Conservation (phyloP, 2,113 vertebrate genomes). For the Nycticorax nycticorax region DNA sequence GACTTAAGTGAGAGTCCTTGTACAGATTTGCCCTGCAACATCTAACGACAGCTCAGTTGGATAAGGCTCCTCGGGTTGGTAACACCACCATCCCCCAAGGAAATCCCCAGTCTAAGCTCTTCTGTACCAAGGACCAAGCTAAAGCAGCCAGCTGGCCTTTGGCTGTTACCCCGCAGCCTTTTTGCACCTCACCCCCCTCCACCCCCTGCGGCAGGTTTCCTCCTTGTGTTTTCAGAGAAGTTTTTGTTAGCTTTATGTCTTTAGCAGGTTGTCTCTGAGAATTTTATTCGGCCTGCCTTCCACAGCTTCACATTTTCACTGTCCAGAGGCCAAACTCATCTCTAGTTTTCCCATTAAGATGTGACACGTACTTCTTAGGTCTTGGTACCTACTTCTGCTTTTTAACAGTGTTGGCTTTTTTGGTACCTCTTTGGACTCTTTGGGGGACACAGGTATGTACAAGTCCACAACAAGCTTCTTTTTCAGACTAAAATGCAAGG, state of each 20-base stretch:
- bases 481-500: background rate
- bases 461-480: background rate
- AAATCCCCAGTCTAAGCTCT: background rate
- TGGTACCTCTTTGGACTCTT: too few relatives aligned
- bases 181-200: too few relatives aligned
- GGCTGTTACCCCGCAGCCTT: background rate
- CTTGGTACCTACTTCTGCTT: background rate
- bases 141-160: background rate
- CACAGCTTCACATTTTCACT: background rate
- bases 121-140: background rate
- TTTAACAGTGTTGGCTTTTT: background rate
- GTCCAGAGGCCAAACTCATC: background rate
- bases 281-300: background rate
- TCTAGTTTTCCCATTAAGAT: background rate
- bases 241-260: too few relatives aligned
- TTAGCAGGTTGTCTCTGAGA: background rate
- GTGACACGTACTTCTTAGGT: rapidly evolving
- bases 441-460: background rate
- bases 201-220: too few relatives aligned
- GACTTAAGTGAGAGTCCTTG: background rate
- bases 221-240: too few relatives aligned
- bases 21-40: background rate
- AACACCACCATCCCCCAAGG: too few relatives aligned
- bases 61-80: background rate
- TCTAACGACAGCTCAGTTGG: background rate